Evolutionary conservation across 2,797 vertebrate species (phyloP).

Genomic region (Poeciliopsis paucimaculata): DNA sequence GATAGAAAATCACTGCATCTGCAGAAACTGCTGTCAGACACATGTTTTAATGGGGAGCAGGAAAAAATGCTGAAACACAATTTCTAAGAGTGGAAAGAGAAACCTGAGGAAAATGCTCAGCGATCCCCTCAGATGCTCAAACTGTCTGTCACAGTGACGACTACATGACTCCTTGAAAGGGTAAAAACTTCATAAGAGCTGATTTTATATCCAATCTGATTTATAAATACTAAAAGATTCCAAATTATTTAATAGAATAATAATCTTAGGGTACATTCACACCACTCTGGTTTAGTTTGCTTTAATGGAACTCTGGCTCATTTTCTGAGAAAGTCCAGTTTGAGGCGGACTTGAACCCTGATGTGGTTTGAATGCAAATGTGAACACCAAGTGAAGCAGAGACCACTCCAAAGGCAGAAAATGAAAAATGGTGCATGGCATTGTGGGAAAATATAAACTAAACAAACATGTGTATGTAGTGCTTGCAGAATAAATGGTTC

Average conservation of each 20-base stretch:
- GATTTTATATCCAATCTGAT: neutral
- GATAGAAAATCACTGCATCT: constrained; percentile 64
- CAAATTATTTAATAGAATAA: neutral
- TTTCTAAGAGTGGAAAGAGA: constrained; percentile 35
- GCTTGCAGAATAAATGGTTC: too few species aligned
- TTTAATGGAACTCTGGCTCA: too few species aligned
- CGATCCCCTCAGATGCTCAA: constrained; percentile 30
- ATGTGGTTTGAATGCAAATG: too few species aligned
- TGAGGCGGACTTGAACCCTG: too few species aligned
- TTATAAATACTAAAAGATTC: neutral
- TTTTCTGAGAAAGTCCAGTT: too few species aligned
- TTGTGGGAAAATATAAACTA: too few species aligned
- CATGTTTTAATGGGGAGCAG: constrained; percentile 56
- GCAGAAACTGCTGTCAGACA: constrained; percentile 52
- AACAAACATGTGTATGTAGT: too few species aligned
- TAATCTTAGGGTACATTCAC: neutral
- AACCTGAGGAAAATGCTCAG: constrained; percentile 53
- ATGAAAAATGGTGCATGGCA: too few species aligned
- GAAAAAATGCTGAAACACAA: constrained; percentile 53
- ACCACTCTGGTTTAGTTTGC: too few species aligned
- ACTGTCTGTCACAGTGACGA: neutral
- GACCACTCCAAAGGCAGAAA: too few species aligned
- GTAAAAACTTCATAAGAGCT: constrained; percentile 3
- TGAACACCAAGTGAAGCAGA: too few species aligned
- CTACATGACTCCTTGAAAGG: constrained; percentile 16